These are phyloP conservation scores for Anolis carolinensis DNA, from an alignment of 2,113 vertebrate species.

Conservation along the genomic window DNA sequence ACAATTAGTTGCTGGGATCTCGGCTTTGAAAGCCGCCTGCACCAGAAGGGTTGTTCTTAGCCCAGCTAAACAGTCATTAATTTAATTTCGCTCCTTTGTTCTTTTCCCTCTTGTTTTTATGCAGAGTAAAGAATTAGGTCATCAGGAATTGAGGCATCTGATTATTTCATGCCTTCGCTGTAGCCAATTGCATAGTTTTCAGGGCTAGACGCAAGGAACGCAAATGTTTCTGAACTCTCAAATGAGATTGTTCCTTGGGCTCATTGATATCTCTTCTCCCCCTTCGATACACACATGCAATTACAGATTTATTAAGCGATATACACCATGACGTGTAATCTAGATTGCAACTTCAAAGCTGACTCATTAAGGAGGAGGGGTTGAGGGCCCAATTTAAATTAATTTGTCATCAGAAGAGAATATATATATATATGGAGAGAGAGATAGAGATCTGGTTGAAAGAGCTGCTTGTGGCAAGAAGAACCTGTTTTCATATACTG, in stretches of 20 bases:
- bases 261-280: background rate
- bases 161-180: background rate
- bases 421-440: background rate
- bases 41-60: background rate
- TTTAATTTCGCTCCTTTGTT: background rate
- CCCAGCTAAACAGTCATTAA: background rate
- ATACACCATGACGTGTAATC: conserved; percentile 10
- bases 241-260: background rate
- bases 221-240: conserved; percentile 35
- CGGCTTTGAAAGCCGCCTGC: background rate
- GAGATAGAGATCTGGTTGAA: conserved; percentile 25
- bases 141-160: conserved; percentile 1
- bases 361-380: conserved; percentile 30
- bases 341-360: conserved; percentile 43
- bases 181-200: background rate
- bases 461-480: background rate
- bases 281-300: background rate
- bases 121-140: background rate
- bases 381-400: conserved; percentile 31
- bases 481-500: background rate
- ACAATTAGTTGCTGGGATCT: conserved; percentile 2
- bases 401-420: conserved; percentile 9
- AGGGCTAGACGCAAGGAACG: conserved; percentile 21
- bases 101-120: background rate
- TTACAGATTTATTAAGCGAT: conserved; percentile 27